Evolutionary conservation across 2,113 vertebrate genomes (phyloP).

Genomic region (Propithecus coquereli): DNA sequence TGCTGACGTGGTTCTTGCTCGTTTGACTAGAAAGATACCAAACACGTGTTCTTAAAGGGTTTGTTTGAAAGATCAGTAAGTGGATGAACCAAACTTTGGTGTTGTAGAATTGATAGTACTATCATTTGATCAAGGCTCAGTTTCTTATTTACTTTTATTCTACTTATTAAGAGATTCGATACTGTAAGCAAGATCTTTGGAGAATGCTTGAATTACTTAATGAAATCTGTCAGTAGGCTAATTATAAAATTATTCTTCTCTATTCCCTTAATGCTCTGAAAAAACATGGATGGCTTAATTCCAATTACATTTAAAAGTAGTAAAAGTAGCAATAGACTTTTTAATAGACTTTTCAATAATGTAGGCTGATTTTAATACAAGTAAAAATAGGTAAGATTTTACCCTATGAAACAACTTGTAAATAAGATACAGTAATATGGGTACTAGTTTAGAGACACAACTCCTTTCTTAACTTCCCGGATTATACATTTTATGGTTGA

Average conservation of each 20-base stretch:
- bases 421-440: background rate
- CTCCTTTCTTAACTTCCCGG: background rate
- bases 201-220: slow-evolving; percentile 12
- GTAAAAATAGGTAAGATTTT: background rate
- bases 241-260: slow-evolving; percentile 4
- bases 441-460: background rate
- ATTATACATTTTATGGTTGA: background rate
- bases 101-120: background rate
- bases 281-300: background rate
- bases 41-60: background rate
- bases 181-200: background rate
- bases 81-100: background rate
- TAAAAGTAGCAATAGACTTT: background rate
- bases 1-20: background rate
- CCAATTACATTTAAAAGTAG: background rate
- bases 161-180: background rate
- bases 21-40: background rate
- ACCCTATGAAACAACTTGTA: background rate
- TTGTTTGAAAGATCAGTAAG: background rate
- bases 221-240: background rate
- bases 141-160: slow-evolving; percentile 36
- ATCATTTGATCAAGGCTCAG: background rate
- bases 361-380: background rate
- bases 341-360: slow-evolving; percentile 16
- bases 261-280: background rate